Evolutionary conservation across 2,888 invertebrate species (phyloP), one percentile per base, ranked within the genome.

Genomic region (Drosophila borealis): DNA sequence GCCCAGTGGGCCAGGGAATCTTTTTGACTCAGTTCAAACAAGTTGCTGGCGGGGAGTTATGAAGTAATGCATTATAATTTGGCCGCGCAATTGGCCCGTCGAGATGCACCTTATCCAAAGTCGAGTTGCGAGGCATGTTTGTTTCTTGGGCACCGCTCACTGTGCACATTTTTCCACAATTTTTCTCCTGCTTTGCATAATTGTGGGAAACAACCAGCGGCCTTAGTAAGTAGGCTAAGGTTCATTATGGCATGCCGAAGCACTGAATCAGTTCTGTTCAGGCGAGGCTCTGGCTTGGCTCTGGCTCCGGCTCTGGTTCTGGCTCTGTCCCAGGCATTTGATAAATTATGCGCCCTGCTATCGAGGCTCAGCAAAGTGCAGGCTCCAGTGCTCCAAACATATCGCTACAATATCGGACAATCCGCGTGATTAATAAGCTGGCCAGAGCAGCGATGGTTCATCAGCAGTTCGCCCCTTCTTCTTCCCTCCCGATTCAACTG

Each of bases 11-110:
- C 78, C 63, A 79, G 71, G 80, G 80, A 79, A 78, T 71, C 77
- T 74, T 46, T 60, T 49, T 84, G 88, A 63, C 68, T 80, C 79
- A 85, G 81, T 88, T 85, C 78, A 86, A 87, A 89, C 86, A 86
- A 86, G 86, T 86, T 86, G 89, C 86, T 87, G 75, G 70, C 76
- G 82, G 82, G 89, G 74, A 89, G 85, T 87, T 86, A 86, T 86
- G 86, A 86, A 86, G 88, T 86, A 86, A 89, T 86, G 86, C 89
- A 87, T 88, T 89, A 86, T 89, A 86, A 86, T 86, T 86, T 86
- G 75, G 60, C 73, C 73, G 46, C 66, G 51, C 85, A 88, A 89
- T 89, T 84, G 70, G 74, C 60, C 68, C 64, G 53, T 64, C 66
- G 49, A 66, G 80, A 86, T 86, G 86, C 86, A 86, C 86, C 86